Evolutionary conservation across 2,113 vertebrate genomes (phyloP), one percentile per base, ranked within the genome.

Genomic region (Leucoraja erinaceus): DNA sequence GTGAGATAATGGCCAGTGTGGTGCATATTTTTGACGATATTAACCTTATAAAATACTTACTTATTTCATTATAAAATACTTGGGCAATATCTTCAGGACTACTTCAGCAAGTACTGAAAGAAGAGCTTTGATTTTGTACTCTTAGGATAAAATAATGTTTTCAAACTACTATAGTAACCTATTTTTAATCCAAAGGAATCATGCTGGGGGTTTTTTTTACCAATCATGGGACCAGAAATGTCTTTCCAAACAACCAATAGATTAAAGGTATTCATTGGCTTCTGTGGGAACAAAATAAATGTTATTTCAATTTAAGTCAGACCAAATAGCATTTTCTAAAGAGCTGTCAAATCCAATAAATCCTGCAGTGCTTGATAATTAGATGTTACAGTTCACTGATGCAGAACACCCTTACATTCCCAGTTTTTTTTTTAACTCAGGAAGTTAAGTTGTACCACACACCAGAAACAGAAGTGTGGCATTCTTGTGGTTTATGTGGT

Each of bases 321-420:
- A 93, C 93, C 93, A 95, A 95, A 79, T 70, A 93, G n/a, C 56
- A 94, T 94, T 94, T 93, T 93, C 93, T 14, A 93, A 94, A 91
- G 47, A 94, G 78, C 59, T 94, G 93, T 95, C 93, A 94, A 94
- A 95, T 94, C 95, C 91, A 93, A 93, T 93, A 93, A 47, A 93
- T 47, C 94, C 96, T 94, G 94, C 94, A 93, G 83, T n/a, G 88
- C 93, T 76, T 18, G 5, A 95, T 95, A 96, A 96, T 95, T 94
- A 96, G 93, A 95, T 95, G 93, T 94, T 95, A 94, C 93, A 95
- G 93, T 93, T 96, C 94, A 96, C 93, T 94, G 93, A 92, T 94
- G 93, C 91, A 75, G 77, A 94, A 90, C 94, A 94, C 94, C 95
- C 93, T 95, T 94, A 63, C 11, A 12, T 28, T 95, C 74, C 93